These are phyloP conservation scores for Batillaria attramentaria DNA, from an alignment of 1,140 invertebrate genomes.

Conservation along the genomic window DNA sequence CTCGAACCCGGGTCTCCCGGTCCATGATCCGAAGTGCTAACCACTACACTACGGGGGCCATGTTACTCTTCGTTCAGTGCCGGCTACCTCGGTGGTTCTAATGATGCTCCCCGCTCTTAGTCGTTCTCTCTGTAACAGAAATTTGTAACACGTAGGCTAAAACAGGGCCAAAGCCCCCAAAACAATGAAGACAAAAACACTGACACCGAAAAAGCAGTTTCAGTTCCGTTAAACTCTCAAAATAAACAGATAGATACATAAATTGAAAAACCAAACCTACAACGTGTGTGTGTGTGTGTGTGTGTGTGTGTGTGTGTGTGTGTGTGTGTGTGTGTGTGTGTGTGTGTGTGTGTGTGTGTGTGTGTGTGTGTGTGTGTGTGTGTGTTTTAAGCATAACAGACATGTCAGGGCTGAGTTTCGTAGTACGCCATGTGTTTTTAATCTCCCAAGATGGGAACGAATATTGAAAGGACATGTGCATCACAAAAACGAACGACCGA, in stretches of 20 bases:
- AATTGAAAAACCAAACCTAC: too few relatives aligned
- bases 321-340: slow-evolving; percentile 3
- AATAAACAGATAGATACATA: not conserved
- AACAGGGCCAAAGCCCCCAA: not conserved
- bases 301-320: not conserved
- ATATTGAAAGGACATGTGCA: too few relatives aligned
- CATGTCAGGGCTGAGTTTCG: not conserved
- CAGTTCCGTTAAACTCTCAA: too few relatives aligned
- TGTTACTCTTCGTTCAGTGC: too few relatives aligned
- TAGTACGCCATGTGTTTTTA: not conserved
- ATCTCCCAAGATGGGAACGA: not conserved
- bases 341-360: not conserved
- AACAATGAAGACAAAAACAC: too few relatives aligned
- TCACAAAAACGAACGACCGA: too few relatives aligned
- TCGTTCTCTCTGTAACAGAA: not conserved
- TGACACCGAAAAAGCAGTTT: too few relatives aligned
- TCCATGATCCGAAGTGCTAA: too few relatives aligned
- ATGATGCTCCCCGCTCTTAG: not conserved
- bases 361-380: slow-evolving; percentile 16
- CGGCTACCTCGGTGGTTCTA: too few relatives aligned
- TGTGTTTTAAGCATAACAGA: not conserved
- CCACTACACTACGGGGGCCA: too few relatives aligned
- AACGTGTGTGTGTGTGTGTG: not conserved
- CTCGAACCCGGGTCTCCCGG: too few relatives aligned
- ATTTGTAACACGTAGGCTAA: not conserved